Base-by-base conservation (phyloP, 2,888 invertebrate genomes). In the Gymnoscelis rufifasciata region DNA sequence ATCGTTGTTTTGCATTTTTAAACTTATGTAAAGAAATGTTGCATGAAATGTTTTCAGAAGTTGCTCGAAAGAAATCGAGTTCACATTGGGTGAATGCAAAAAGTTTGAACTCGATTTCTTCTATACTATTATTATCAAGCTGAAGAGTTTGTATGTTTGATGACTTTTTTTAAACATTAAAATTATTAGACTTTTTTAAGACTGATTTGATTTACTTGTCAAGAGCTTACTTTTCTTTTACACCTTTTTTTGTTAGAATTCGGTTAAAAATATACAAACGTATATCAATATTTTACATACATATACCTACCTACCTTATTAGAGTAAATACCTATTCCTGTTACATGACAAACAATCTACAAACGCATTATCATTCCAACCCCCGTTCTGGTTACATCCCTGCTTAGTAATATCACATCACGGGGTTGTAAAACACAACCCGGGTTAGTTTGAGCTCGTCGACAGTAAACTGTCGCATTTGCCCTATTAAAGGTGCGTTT, bases 1-100 rank as follows among this genome's bases (percentile, higher is more conserved):
- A 41, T 38, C 29, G 33, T 33, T 27, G 31, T 38, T 30, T 44
- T 44, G 41, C 37, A 49, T 49, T 44, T 49, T 44, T 14, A 37
- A 43, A 24, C 11, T 3, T 30, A 14, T 13, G 15, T 43, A 43
- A 11, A 19, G 30, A 24, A 26, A 40, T 36, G 11, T n/a, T n/a
- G n/a, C n/a, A n/a, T n/a, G n/a, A 30, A 41, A 42, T 38, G 38
- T 47, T 42, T 27, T 23, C 7, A 28, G 28, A 41, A 27, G 23
- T 27, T n/a, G n/a, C n/a, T n/a, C n/a, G n/a, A n/a, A n/a, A n/a
- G n/a, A n/a, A n/a, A n/a, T n/a, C n/a, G n/a, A n/a, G n/a, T n/a
- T n/a, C n/a, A n/a, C n/a, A n/a, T n/a, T n/a, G n/a, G n/a, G n/a
- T n/a, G n/a, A n/a, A n/a, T n/a, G n/a, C n/a, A n/a, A n/a, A n/a